These are phyloP conservation scores for Lonchura striata DNA, from an alignment of 2,113 vertebrate genomes.

Conservation along the genomic window DNA sequence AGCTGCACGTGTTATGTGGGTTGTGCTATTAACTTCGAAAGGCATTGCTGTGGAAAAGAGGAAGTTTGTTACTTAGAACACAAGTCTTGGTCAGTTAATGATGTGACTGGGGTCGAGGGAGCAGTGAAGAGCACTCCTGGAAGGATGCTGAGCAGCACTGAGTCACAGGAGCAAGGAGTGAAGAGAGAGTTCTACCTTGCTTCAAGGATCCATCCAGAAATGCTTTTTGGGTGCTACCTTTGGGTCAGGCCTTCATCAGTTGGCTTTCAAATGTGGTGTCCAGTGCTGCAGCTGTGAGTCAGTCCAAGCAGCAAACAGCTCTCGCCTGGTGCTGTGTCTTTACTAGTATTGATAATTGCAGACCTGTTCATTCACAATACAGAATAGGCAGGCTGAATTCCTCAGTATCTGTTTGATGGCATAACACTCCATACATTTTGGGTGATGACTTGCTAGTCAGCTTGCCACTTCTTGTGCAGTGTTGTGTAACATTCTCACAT, in stretches of 20 bases:
- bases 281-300: fast-evolving
- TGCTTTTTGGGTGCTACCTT: background rate
- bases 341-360: background rate
- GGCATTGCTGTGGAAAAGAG: background rate
- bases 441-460: background rate
- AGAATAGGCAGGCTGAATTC: background rate
- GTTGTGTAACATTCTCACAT: background rate
- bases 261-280: background rate
- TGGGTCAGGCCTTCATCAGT: background rate
- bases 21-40: background rate
- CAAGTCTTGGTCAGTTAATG: background rate
- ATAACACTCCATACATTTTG: background rate
- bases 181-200: fast-evolving
- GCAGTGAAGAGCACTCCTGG: fast-evolving
- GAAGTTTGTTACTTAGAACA: background rate
- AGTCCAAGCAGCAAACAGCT: background rate
- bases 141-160: background rate
- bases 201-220: background rate
- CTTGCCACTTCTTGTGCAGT: background rate
- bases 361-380: background rate
- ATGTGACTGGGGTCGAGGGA: background rate
- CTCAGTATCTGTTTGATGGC: background rate
- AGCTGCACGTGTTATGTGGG: background rate
- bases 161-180: fast-evolving
- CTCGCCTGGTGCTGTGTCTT: background rate